Evolutionary conservation across 1,140 invertebrate species (phyloP), one percentile per base, ranked within the genome.

Genomic region (Asobara japonica): DNA sequence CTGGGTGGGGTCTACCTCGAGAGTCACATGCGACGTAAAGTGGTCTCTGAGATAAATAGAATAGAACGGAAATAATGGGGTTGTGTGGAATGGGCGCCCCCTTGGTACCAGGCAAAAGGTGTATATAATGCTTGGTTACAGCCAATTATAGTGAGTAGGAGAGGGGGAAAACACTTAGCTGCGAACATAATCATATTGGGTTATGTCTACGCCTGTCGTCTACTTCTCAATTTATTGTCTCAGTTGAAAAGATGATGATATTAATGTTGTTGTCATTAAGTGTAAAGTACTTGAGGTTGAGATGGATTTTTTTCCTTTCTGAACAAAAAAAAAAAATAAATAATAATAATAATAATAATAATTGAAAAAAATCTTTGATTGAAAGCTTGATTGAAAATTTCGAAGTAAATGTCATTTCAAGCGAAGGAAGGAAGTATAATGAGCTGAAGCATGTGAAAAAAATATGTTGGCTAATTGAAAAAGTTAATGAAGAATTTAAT

Each of bases 31-130:
- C 18, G 31, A 25, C 36, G 65, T 33, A 48, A 68, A 68, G 65
- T 48, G 36, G 65, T 68, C 41, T 18, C 65, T 68, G 13, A 68
- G 65, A 68, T 68, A 68, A 68, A 68, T 68, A 68, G 65, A 68
- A 56, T 56, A 56, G 20, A 56, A 48, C 33, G 41, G 65, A 41
- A 41, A 41, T 68, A 56, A 29, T 27, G 65, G 48, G 51, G 51
- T 27, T 22, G 22, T 27, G 25, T 56, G 51, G 51, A 56, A 22
- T 51, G 45, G 45, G n/a, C n/a, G n/a, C n/a, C 51, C 22, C 51
- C 51, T 56, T 10, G 20, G 18, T 56, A 25, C 18, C 22, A 56
- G 18, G 22, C 51, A 56, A 56, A 56, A 56, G 51, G 51, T 56
- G 51, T 56, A 56, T 56, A 27, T 56, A 56, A 56, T 56, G 22